These are phyloP conservation scores for Cacoxenus indagator DNA, from an alignment of 2,888 invertebrate genomes.

Conservation along the genomic window DNA sequence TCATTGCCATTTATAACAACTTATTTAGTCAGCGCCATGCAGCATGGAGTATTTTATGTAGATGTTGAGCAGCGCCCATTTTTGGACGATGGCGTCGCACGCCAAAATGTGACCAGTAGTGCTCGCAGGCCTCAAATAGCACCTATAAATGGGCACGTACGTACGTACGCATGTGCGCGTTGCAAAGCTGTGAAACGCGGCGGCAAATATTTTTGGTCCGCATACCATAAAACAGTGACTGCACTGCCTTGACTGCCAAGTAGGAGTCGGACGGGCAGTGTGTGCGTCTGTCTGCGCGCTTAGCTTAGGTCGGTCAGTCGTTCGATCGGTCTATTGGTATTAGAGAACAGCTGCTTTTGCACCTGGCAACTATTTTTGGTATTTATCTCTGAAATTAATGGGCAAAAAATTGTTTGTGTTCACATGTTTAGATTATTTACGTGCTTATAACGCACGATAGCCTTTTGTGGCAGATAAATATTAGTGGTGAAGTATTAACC, in stretches of 20 bases:
- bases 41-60: background rate
- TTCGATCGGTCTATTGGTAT: background rate
- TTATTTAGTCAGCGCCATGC: conserved; percentile 26
- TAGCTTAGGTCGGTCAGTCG: background rate
- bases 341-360: background rate
- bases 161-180: background rate
- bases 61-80: background rate
- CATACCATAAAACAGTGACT: conserved; percentile 1
- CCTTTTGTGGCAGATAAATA: background rate
- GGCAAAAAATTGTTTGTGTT: background rate
- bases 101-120: background rate
- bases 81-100: background rate
- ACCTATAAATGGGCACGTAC: background rate
- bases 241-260: conserved; percentile 6
- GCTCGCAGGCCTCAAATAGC: background rate
- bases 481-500: background rate
- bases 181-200: background rate
- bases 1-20: conserved; percentile 42
- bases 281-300: background rate
- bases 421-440: background rate
- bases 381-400: background rate
- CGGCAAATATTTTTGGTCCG: background rate
- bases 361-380: conserved; percentile 2
- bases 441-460: background rate
- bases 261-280: background rate